Conservation (phyloP, 2,113 vertebrate species). For the Corapipo altera region DNA sequence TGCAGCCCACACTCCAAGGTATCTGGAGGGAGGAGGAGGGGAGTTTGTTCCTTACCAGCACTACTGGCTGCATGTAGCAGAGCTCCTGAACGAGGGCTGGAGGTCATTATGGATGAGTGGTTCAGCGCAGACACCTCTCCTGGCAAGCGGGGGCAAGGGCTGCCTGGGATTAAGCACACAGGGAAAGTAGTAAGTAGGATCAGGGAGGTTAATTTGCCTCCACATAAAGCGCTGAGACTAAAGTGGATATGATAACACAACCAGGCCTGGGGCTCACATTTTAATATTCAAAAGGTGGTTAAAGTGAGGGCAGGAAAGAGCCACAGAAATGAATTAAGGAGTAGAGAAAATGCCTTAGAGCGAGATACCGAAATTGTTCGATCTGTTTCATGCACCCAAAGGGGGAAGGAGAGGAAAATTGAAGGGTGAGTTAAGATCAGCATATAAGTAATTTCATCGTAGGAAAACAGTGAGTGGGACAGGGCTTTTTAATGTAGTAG, state of each 20-base stretch:
- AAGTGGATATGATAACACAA: constrained; percentile 55
- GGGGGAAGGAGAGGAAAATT: background rate
- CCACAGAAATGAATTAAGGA: constrained; percentile 58
- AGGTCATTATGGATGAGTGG: background rate
- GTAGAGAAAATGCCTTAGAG: constrained; percentile 48
- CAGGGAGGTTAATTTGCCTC: constrained; percentile 49
- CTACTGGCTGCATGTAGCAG: background rate
- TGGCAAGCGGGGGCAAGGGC: background rate
- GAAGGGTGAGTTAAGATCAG: constrained; percentile 10
- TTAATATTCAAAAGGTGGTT: constrained; percentile 68
- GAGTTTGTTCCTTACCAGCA: accelerated
- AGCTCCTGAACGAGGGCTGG: background rate
- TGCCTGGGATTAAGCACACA: background rate
- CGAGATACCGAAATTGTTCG: constrained; percentile 29
- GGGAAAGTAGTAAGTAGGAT: background rate
- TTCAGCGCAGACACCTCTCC: background rate
- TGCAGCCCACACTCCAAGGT: background rate
- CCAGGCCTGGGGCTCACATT: constrained; percentile 43
- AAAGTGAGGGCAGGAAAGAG: constrained; percentile 45
- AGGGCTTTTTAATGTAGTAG: background rate
- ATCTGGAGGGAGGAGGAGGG: background rate
- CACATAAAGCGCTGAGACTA: constrained; percentile 4
- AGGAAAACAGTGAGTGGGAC: background rate
- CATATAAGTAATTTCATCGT: background rate
- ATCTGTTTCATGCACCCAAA: constrained; percentile 39